phyloP scores from a whole-genome alignment of 2,888 invertebrate genomes.

The Drosophila melanocephala region DNA sequence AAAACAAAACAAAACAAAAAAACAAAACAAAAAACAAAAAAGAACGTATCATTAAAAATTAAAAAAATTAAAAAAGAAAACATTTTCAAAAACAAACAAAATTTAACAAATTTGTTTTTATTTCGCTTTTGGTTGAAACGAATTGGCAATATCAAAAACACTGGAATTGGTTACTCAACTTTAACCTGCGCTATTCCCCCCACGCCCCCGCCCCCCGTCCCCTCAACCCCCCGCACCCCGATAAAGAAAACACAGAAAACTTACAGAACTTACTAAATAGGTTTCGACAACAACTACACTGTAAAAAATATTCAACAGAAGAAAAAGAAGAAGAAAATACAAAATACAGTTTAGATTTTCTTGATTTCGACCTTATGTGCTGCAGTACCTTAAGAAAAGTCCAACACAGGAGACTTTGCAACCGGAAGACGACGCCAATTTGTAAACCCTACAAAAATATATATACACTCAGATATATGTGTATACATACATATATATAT shows the following conservation, averaged over 20 bases:
- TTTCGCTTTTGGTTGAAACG: constrained; percentile 62
- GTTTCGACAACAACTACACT: constrained; percentile 57
- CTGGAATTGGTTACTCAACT: constrained; percentile 37
- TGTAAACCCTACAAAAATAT: constrained; percentile 25
- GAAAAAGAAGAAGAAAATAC: constrained; percentile 9
- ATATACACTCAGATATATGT: background rate
- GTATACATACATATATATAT: background rate
- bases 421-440: constrained; percentile 48
- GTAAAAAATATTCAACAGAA: constrained; percentile 29
- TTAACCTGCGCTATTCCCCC: background rate
- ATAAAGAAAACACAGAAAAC: background rate
- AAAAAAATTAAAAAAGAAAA: constrained; percentile 41
- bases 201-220: background rate
- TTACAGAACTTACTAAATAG: constrained; percentile 39
- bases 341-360: constrained; percentile 17
- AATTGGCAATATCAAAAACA: constrained; percentile 46
- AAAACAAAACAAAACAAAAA: constrained; percentile 19
- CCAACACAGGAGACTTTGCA: constrained; percentile 28
- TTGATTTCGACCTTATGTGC: constrained; percentile 54
- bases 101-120: constrained; percentile 69
- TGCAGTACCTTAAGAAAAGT: constrained; percentile 69
- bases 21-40: constrained; percentile 23
- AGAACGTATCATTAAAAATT: constrained; percentile 76
- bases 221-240: background rate
- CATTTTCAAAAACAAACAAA: constrained; percentile 62